These are phyloP conservation scores for Eucidaris tribuloides DNA, from an alignment of 35 echinoderm and acorn worm genomes.

Conservation along the genomic window DNA sequence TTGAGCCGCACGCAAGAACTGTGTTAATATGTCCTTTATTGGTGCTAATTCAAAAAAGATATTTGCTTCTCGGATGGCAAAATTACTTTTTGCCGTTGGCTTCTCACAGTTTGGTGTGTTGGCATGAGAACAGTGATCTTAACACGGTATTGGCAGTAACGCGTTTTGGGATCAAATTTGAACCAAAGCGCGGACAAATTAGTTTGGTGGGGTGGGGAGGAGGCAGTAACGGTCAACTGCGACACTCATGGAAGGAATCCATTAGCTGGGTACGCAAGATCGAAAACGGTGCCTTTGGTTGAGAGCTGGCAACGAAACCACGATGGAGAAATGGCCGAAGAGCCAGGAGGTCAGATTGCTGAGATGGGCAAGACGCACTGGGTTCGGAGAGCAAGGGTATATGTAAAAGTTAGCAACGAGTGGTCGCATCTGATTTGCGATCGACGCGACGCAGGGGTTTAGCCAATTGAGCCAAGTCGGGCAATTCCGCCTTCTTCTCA, in stretches of 20 bases:
- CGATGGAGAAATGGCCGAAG: background rate
- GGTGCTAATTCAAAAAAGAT: slow-evolving; percentile 15
- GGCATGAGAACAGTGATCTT: too few species aligned
- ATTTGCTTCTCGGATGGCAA: too few species aligned
- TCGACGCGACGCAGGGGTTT: too few species aligned
- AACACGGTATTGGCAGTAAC: slow-evolving; percentile 57
- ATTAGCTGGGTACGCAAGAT: background rate
- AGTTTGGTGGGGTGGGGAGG: slow-evolving; percentile 27
- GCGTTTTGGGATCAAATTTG: slow-evolving; percentile 38
- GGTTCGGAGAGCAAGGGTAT: too few species aligned
- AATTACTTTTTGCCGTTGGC: slow-evolving; percentile 38
- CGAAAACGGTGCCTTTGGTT: slow-evolving; percentile 1
- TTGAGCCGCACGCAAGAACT: slow-evolving; percentile 38
- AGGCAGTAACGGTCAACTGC: too few species aligned
- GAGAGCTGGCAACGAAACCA: background rate
- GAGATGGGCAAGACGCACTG: too few species aligned
- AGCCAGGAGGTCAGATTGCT: background rate
- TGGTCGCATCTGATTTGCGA: too few species aligned
- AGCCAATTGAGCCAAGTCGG: too few species aligned
- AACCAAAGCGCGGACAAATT: background rate
- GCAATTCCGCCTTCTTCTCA: too few species aligned
- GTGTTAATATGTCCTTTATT: background rate
- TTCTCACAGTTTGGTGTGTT: slow-evolving; percentile 42
- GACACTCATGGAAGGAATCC: background rate
- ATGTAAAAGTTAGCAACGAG: too few species aligned